Evolutionary conservation across 2,113 vertebrate genomes (phyloP), one percentile per base, ranked within the genome.

Genomic region (Rattus rattus): DNA sequence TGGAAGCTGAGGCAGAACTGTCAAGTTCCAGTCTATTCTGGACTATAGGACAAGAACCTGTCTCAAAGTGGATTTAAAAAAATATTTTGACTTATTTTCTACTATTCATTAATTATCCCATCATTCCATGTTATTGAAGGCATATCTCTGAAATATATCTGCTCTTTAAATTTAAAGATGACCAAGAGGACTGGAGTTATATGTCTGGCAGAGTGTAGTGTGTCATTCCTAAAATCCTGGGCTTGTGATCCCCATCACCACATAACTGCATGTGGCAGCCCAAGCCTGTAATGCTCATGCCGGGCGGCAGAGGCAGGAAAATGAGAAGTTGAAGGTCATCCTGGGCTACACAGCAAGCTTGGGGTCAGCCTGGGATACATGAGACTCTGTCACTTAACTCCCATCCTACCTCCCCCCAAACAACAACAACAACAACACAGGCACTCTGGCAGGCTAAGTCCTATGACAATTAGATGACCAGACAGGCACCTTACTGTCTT

Each of bases 101-200:
- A 1, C 88, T 80, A 76, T 70, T 94, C 26, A 63, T 52, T 91
- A 43, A 63, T 49, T 80, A 80, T 39, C 75, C 12, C 79, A 92
- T 96, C 47, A 33, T 90, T 91, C 43, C 14, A 70, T 72, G 59
- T 79, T 91, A 56, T 33, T 92, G 81, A 96, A 91, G 61, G 79
- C 24, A 92, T 52, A 36, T 92, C 52, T 52, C 52, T 91, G 49
- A 47, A 12, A 77, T 63, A 93, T 95, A 47, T 81, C 0, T 76
- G 63, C 14, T 76, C 39, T 95, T 93, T 24, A 95, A 72, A 92
- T 88, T 81, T 39, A 28, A 75, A 95, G n/a, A 73, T 80, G 22
- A 92, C 47, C 65, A 61, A 84, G 92, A 52, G 17, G 83, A 28
- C 61, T 33, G 28, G 39, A 24, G 61, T 19, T 86, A 5, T 67